Conservation (phyloP, 1,140 invertebrate genomes). For the Marisa cornuarietis region DNA sequence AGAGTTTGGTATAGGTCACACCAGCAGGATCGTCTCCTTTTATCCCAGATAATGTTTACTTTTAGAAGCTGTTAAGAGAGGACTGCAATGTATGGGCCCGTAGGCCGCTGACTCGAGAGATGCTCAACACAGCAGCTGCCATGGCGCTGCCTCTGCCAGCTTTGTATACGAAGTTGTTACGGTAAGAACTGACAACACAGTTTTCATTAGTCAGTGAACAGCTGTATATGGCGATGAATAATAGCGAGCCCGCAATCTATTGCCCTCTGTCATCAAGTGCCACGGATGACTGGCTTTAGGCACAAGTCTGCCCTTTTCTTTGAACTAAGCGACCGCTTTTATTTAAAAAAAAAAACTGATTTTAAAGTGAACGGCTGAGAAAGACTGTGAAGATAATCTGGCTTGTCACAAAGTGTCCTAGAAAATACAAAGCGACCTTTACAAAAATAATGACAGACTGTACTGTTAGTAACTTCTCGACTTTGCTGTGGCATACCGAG, state of each 20-base stretch:
- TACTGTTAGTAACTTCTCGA: too few relatives aligned
- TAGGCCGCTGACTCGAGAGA: conserved; percentile 35
- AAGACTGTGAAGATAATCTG: too few relatives aligned
- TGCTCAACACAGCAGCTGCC: conserved; percentile 39
- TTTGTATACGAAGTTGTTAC: conserved; percentile 32
- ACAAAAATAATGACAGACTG: too few relatives aligned
- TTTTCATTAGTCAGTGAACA: not conserved
- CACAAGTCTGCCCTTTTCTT: not conserved
- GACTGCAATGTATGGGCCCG: conserved; percentile 45
- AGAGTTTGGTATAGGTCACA: too few relatives aligned
- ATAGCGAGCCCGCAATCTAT: not conserved
- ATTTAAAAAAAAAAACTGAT: too few relatives aligned
- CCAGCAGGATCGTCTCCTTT: too few relatives aligned
- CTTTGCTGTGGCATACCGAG: too few relatives aligned
- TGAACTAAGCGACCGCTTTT: too few relatives aligned
- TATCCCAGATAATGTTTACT: not conserved
- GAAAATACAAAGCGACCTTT: too few relatives aligned
- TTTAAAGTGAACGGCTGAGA: too few relatives aligned
- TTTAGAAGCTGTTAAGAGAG: conserved; percentile 36
- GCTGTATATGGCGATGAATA: not conserved
- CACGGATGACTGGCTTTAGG: not conserved
- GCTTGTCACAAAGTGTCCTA: too few relatives aligned
- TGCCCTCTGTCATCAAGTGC: not conserved
- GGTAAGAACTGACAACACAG: conserved; percentile 19
- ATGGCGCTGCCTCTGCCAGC: conserved; percentile 34